Evolutionary conservation across 2,113 vertebrate genomes (phyloP).

Genomic region (Pollachius pollachius): DNA sequence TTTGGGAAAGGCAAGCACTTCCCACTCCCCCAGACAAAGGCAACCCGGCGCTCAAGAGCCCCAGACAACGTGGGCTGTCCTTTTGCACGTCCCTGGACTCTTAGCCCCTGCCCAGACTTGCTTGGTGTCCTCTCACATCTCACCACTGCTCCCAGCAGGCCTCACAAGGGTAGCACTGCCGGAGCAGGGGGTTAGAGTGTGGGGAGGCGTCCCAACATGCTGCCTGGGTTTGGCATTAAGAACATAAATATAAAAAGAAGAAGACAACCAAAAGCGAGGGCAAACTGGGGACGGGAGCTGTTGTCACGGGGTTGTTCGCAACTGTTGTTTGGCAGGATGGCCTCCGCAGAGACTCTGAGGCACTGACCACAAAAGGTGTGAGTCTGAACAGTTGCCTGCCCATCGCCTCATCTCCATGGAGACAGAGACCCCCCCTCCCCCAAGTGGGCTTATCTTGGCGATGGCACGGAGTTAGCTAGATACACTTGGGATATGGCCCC

Average conservation of each 20-base stretch:
- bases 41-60: constrained; percentile 32
- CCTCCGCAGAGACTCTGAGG: constrained; percentile 75
- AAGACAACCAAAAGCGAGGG: constrained; percentile 56
- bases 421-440: constrained; percentile 62
- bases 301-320: constrained; percentile 32
- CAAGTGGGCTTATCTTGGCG: constrained; percentile 69
- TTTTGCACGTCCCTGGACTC: constrained; percentile 52
- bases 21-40: constrained; percentile 66
- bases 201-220: constrained; percentile 65
- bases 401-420: constrained; percentile 70
- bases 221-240: constrained; percentile 56
- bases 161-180: constrained; percentile 77
- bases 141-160: constrained; percentile 79
- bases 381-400: constrained; percentile 73
- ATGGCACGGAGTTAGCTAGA: constrained; percentile 56
- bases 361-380: constrained; percentile 82
- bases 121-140: constrained; percentile 72
- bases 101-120: constrained; percentile 72
- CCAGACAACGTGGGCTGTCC: constrained; percentile 68
- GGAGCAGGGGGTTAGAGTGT: constrained; percentile 71
- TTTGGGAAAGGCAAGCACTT: constrained; percentile 56
- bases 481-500: constrained; percentile 56
- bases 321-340: constrained; percentile 42
- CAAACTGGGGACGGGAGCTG: constrained; percentile 37
- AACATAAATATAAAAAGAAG: constrained; percentile 27